Base-by-base conservation (phyloP, 2,888 invertebrate species). In the Hydropsyche betteni region DNA sequence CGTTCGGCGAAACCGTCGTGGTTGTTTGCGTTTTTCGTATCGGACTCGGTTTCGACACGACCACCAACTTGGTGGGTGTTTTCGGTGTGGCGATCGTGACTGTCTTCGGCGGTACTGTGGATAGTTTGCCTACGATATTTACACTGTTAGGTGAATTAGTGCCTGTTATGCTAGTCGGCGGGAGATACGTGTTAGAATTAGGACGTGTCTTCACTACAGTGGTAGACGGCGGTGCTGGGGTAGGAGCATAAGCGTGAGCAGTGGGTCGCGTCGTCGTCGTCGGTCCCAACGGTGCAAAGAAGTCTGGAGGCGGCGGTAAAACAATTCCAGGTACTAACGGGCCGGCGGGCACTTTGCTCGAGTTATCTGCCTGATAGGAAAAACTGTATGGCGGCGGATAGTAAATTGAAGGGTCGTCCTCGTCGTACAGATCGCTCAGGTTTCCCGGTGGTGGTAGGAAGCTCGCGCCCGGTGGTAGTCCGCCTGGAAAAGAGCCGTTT, bases 361-460 rank as follows among this genome's bases (percentile, higher is more conserved):
- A 89, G 85, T 95, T 94, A 83, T 93, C 93, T 83, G 89, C 90
- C 83, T 90, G 91, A 85, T 93, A 95, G 80, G 93, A 92, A 88
- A 94, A 94, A 85, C 94, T 95, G 88, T 96, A 96, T 12, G 95
- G 94, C 82, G 95, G 95, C 82, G 95, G 95, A 89, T 96, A 95
- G 83, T 95, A 96, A 74, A 95, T 91, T 80, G 95, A 94, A 82
- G 95, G 95, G 89, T 96, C 95, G 86, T 96, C 95, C 86, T 94
- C 94, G 88, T 95, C 94, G 86, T 93, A 91, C 80, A 91, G 90
- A 83, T 93, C 93, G 78, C 92, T 90, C 81, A 90, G 89, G 86
- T 92, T 93, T 82, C 91, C 91, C 80, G 92, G 92, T 83, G 92
- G 92, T 87, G 88, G 88, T 85, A 89, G 88, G 84, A 87, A 88